Percentiles rank a stretch among this genome's conserved stretches.
Conservation (phyloP, 2,888 invertebrate genomes). For the Portevinia maculata region DNA sequence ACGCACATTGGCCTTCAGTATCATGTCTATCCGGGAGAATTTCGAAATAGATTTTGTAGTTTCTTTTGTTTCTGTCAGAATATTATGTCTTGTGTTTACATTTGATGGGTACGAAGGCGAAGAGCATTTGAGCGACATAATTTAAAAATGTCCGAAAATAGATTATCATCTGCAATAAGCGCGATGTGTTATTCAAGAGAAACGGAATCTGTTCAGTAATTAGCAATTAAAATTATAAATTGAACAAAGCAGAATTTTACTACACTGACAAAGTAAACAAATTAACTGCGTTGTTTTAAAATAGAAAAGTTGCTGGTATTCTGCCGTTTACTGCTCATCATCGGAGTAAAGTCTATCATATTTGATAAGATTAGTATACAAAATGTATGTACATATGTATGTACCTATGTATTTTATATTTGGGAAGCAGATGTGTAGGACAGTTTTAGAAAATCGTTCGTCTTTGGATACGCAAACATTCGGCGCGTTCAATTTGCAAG, state of each 20-base stretch:
- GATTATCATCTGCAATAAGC: not conserved
- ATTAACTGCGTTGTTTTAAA: not conserved
- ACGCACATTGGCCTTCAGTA: conserved; percentile 2
- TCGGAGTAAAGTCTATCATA: not conserved
- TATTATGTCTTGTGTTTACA: not conserved
- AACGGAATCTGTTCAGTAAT: not conserved
- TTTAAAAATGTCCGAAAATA: conserved; percentile 22
- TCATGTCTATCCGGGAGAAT: not conserved
- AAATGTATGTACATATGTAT: not conserved
- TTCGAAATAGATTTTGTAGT: not conserved
- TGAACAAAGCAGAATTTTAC: not conserved
- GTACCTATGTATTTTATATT: not conserved
- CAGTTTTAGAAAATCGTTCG: no score
- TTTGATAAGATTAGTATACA: not conserved
- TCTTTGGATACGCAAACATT: not conserved
- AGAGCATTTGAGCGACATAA: conserved; percentile 6
- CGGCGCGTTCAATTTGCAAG: no score
- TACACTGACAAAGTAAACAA: not conserved
- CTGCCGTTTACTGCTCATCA: not conserved
- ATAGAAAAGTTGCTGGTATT: not conserved
- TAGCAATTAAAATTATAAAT: not conserved
- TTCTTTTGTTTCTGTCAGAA: conserved; percentile 6
- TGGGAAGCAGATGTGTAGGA: no score
- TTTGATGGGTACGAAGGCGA: not conserved
- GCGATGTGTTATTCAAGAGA: not conserved